A percentile compares a stretch with the other conserved stretches of the same genome.
These are phyloP conservation scores for Schizothorax lantsangensis DNA, from an alignment of 2,797 vertebrate genomes.

Conservation along the genomic window DNA sequence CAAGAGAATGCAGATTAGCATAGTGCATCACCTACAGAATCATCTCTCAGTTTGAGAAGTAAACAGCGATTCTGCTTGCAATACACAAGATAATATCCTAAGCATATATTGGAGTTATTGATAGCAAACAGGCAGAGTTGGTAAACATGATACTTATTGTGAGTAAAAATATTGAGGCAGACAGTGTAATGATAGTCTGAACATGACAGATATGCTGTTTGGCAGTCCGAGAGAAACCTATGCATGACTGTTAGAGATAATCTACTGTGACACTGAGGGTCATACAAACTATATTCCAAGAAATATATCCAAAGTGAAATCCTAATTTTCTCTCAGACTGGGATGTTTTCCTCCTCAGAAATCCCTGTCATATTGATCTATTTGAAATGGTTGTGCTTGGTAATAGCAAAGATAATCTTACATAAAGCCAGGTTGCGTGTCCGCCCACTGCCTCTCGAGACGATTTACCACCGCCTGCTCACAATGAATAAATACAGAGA, in stretches of 20 bases:
- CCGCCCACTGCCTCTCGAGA: slow-evolving; percentile 66
- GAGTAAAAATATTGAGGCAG: slow-evolving; percentile 14
- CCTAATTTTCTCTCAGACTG: slow-evolving; percentile 20
- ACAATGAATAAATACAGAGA: slow-evolving; percentile 77
- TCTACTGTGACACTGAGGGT: slow-evolving; percentile 32
- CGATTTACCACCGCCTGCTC: slow-evolving; percentile 70
- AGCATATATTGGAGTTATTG: slow-evolving; percentile 41
- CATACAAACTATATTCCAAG: not conserved
- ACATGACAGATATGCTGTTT: slow-evolving; percentile 29
- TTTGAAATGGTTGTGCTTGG: slow-evolving; percentile 61
- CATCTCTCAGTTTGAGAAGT: slow-evolving; percentile 55
- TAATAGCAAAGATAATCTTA: slow-evolving; percentile 75
- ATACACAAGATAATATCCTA: slow-evolving; percentile 57
- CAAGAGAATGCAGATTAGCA: slow-evolving; percentile 75
- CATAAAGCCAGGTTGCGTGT: slow-evolving; percentile 70
- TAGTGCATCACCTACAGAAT: slow-evolving; percentile 75
- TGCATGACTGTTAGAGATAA: slow-evolving; percentile 41
- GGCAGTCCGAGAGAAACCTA: slow-evolving; percentile 25
- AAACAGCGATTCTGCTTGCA: slow-evolving; percentile 56
- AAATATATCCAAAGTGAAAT: slow-evolving; percentile 43
- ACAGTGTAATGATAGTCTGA: slow-evolving; percentile 2
- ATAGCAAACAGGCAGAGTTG: slow-evolving; percentile 67
- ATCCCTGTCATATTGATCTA: slow-evolving; percentile 71
- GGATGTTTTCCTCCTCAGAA: slow-evolving; percentile 61
- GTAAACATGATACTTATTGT: slow-evolving; percentile 22